Conservation (phyloP, 2,113 vertebrate genomes). For the Caloenas nicobarica region DNA sequence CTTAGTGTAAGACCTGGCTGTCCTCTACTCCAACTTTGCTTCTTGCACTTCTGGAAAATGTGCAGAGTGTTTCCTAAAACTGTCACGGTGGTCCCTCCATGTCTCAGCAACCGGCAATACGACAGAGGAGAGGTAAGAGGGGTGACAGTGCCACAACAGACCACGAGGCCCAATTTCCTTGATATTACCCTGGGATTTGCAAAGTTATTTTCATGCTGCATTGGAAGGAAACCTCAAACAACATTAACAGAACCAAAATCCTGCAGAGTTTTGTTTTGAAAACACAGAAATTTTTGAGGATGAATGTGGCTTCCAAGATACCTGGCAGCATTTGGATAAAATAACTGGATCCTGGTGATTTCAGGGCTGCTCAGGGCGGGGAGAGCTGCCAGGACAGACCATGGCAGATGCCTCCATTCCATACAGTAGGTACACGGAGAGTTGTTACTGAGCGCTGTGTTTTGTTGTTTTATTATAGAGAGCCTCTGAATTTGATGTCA, state of each 20-base stretch:
- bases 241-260: neutral
- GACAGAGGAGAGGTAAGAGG: neutral
- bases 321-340: neutral
- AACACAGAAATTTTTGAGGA: neutral
- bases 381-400: neutral
- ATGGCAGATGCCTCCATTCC: neutral
- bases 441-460: neutral
- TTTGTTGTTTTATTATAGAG: neutral
- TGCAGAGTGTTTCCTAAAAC: neutral
- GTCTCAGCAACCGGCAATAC: neutral
- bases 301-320: neutral
- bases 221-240: neutral
- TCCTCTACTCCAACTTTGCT: neutral
- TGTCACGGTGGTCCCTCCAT: neutral
- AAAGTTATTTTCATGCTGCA: neutral
- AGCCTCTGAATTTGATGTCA: neutral
- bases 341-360: neutral
- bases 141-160: neutral
- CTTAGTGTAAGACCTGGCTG: neutral
- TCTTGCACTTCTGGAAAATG: neutral
- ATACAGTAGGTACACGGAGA: neutral
- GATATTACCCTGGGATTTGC: neutral
- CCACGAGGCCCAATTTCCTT: neutral
- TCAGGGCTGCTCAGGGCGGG: neutral
- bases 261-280: conserved; percentile 1